These are phyloP conservation scores for Eupithecia insigniata DNA, from an alignment of 2,888 invertebrate species.

Conservation along the genomic window DNA sequence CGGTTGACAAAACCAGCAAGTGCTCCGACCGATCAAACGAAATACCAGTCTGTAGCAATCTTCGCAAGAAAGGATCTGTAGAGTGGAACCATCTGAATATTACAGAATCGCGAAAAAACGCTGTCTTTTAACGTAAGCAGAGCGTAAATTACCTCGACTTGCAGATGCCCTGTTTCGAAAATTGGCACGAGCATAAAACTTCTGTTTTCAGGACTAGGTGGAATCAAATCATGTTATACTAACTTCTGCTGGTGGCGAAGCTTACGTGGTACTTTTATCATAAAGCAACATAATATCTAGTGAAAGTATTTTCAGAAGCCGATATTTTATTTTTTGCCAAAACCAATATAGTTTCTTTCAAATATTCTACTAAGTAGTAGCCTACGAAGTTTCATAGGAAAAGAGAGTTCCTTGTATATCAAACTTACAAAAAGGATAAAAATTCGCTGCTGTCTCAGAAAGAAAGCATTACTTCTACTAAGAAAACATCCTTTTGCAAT, in stretches of 20 bases:
- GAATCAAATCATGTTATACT: neutral
- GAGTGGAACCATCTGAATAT: neutral
- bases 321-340: too few relatives aligned
- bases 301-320: too few relatives aligned
- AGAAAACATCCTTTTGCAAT: too few relatives aligned
- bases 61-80: neutral
- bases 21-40: conserved; percentile 11
- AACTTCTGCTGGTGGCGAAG: neutral
- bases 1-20: conserved; percentile 42
- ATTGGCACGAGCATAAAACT: neutral
- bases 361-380: too few relatives aligned
- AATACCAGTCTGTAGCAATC: neutral
- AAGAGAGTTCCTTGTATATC: too few relatives aligned
- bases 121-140: neutral
- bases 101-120: neutral
- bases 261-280: neutral
- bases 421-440: too few relatives aligned
- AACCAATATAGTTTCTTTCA: too few relatives aligned
- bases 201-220: neutral
- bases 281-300: too few relatives aligned
- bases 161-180: neutral
- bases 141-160: neutral
- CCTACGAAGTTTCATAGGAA: too few relatives aligned
- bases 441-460: too few relatives aligned
- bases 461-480: too few relatives aligned